phyloP scores from a whole-genome alignment of 2,797 vertebrate species.

The Enteromius trimaculatus region DNA sequence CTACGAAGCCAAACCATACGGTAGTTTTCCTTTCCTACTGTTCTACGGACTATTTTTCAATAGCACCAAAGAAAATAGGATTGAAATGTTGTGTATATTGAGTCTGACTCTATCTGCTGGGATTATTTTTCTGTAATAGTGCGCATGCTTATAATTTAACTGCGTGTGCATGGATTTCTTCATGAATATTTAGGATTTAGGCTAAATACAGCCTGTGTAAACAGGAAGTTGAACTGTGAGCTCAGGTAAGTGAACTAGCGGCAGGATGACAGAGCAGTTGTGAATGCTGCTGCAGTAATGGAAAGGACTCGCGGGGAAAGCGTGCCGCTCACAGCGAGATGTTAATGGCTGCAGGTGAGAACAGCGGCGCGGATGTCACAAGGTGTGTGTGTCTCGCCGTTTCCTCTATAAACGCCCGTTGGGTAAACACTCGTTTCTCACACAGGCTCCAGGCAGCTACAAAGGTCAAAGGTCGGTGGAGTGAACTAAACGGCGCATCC shows the following conservation, averaged over 20 bases:
- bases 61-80: too few species aligned
- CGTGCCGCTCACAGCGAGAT: neutral
- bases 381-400: constrained; percentile 13
- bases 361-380: neutral
- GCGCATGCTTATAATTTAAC: neutral
- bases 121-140: neutral
- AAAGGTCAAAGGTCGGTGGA: constrained; percentile 12
- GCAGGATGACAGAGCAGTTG: neutral
- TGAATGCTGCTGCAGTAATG: neutral
- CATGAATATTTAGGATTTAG: neutral
- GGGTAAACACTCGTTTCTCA: constrained; percentile 8
- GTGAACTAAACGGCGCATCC: neutral
- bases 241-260: neutral
- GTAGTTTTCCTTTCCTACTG: too few species aligned
- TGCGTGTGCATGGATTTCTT: neutral
- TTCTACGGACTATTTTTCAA: too few species aligned
- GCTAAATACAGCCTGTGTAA: neutral
- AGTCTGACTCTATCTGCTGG: neutral
- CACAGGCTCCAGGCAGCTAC: neutral
- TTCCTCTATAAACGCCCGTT: constrained; percentile 2
- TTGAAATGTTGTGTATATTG: too few species aligned
- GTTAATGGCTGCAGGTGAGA: constrained; percentile 29
- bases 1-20: too few species aligned
- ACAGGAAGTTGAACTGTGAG: neutral
- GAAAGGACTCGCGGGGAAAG: neutral